Conservation (phyloP, 1,140 invertebrate species). For the Meloidogyne hapla region DNA sequence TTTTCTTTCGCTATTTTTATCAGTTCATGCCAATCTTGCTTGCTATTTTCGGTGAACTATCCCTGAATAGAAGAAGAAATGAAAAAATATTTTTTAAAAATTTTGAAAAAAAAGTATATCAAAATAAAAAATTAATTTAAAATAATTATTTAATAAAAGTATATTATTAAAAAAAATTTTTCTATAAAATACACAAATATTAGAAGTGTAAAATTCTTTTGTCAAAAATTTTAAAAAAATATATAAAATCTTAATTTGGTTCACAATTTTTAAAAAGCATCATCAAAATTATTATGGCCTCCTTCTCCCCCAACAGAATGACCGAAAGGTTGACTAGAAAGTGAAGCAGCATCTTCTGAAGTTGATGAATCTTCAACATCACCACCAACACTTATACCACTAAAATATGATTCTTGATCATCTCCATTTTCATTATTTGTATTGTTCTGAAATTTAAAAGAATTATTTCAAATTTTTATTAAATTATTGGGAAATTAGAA, state of each 20-base stretch:
- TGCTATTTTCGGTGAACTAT: too few relatives aligned
- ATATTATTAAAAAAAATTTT: too few relatives aligned
- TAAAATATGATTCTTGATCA: neutral
- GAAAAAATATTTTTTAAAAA: too few relatives aligned
- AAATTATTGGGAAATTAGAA: too few relatives aligned
- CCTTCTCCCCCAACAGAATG: neutral
- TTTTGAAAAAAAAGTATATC: too few relatives aligned
- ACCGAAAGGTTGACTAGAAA: neutral
- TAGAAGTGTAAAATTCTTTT: neutral
- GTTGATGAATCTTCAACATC: neutral
- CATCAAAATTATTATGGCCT: neutral
- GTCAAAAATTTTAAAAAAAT: neutral
- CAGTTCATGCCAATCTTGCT: too few relatives aligned
- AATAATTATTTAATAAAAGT: neutral
- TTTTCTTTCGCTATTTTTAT: too few relatives aligned
- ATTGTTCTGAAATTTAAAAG: neutral
- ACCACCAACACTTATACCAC: neutral
- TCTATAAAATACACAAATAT: conserved; percentile 3
- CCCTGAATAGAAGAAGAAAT: too few relatives aligned
- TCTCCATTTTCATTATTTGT: neutral
- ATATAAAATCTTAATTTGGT: neutral
- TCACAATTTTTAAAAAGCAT: neutral
- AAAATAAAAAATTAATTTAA: neutral
- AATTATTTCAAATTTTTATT: neutral
- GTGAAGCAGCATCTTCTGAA: neutral